A percentile compares a stretch with the other conserved stretches of the same genome.
Conservation (phyloP, 2,888 invertebrate genomes). For the Dryococelus australis region DNA sequence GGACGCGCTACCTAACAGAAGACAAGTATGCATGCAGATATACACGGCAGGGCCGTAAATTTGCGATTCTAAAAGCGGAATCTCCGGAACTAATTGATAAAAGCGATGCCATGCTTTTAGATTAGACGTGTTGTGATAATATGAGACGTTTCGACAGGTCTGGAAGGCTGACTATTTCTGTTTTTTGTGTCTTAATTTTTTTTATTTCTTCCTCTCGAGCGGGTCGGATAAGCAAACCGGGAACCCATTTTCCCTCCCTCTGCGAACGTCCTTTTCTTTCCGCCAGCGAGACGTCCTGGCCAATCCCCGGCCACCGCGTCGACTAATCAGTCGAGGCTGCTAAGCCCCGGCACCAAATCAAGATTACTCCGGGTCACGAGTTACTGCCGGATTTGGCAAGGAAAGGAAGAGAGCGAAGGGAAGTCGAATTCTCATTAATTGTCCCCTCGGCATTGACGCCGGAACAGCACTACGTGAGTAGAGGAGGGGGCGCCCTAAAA, state of each 20-base stretch:
- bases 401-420: background rate
- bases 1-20: too few species aligned
- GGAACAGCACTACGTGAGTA: background rate
- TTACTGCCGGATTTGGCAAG: slow-evolving; percentile 3
- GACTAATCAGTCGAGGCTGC: background rate
- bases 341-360: slow-evolving; percentile 10
- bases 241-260: background rate
- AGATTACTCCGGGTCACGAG: slow-evolving; percentile 16
- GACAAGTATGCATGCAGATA: too few species aligned
- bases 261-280: too few species aligned
- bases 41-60: too few species aligned
- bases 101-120: too few species aligned
- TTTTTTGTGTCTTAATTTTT: background rate
- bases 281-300: background rate
- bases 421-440: slow-evolving; percentile 16
- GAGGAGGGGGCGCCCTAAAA: background rate
- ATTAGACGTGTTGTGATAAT: background rate
- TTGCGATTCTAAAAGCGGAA: too few species aligned
- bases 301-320: background rate
- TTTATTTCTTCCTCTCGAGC: background rate
- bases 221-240: background rate
- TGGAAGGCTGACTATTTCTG: background rate
- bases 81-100: too few species aligned
- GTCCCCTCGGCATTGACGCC: slow-evolving; percentile 1
- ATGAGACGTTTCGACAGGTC: background rate